Evolutionary conservation across 2,888 invertebrate species (phyloP).

Genomic region (Aquatica leii): DNA sequence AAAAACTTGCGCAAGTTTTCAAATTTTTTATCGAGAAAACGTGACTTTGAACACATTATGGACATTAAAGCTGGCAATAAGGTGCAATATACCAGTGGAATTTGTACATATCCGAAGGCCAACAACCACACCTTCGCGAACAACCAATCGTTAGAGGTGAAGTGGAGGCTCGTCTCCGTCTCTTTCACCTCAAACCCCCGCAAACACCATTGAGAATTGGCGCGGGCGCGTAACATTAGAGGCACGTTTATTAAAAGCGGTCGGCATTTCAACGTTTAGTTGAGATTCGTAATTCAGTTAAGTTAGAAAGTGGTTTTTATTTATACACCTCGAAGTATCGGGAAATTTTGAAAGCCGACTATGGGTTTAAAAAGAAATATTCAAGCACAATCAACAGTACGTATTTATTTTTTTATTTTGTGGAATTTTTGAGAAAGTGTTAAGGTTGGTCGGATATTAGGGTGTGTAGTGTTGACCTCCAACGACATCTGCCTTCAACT

Average conservation of each 20-base stretch:
- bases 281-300: conserved; percentile 13
- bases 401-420: conserved; percentile 13
- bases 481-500: background rate
- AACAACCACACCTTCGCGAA: conserved; percentile 36
- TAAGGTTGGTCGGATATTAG: conserved; percentile 38
- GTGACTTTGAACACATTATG: too few species aligned
- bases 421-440: conserved; percentile 4
- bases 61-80: too few species aligned
- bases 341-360: too few species aligned
- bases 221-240: conserved; percentile 27
- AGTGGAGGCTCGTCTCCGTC: conserved; percentile 32
- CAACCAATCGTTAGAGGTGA: conserved; percentile 34
- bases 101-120: conserved; percentile 29
- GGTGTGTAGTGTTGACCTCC: conserved; percentile 35
- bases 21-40: too few species aligned
- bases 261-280: conserved; percentile 28
- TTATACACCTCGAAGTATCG: too few species aligned
- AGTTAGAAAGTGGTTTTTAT: background rate
- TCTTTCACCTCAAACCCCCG: conserved; percentile 15
- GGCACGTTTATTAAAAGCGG: conserved; percentile 20
- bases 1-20: too few species aligned
- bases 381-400: conserved; percentile 27
- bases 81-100: conserved; percentile 24
- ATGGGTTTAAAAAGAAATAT: conserved; percentile 33
- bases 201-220: conserved; percentile 19